A percentile compares a stretch with the other conserved stretches of the same genome.
Evolutionary conservation across 2,797 vertebrate species (phyloP).

Genomic region (Xiphophorus birchmanni): DNA sequence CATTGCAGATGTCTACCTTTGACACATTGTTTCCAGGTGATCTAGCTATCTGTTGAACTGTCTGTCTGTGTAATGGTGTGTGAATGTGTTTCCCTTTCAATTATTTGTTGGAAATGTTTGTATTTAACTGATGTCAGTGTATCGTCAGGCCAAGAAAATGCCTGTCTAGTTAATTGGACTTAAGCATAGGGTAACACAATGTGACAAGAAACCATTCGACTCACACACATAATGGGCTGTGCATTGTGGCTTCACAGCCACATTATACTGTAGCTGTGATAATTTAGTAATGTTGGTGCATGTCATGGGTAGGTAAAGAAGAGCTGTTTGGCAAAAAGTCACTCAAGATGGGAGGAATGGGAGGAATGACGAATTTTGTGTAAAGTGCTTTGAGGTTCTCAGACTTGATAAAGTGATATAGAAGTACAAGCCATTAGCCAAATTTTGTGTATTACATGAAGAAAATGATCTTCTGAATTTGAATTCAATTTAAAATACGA

Average conservation of each 20-base stretch:
- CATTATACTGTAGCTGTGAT: no score
- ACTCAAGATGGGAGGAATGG: not conserved
- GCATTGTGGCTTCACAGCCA: not conserved
- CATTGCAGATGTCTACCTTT: not conserved
- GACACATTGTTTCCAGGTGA: not conserved
- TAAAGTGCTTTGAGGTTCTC: not conserved
- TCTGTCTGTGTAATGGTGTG: not conserved
- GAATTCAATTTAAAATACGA: not conserved
- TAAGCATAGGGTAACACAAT: conserved; percentile 61
- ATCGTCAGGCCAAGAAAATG: conserved; percentile 61
- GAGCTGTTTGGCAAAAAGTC: not conserved
- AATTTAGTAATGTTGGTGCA: not conserved
- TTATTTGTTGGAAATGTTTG: conserved; percentile 10
- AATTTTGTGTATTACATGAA: not conserved
- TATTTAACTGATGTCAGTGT: conserved; percentile 38
- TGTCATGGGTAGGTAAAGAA: not conserved
- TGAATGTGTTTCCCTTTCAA: conserved; percentile 10
- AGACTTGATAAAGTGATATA: not conserved
- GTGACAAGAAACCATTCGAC: conserved; percentile 38
- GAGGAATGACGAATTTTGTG: not conserved
- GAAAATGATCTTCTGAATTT: not conserved
- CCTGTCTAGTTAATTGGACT: conserved; percentile 65
- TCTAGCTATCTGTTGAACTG: conserved; percentile 12
- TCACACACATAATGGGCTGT: not conserved
- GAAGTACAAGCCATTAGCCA: not conserved